phyloP scores from a whole-genome alignment of 2,888 invertebrate genomes.

The Clunio marinus region DNA sequence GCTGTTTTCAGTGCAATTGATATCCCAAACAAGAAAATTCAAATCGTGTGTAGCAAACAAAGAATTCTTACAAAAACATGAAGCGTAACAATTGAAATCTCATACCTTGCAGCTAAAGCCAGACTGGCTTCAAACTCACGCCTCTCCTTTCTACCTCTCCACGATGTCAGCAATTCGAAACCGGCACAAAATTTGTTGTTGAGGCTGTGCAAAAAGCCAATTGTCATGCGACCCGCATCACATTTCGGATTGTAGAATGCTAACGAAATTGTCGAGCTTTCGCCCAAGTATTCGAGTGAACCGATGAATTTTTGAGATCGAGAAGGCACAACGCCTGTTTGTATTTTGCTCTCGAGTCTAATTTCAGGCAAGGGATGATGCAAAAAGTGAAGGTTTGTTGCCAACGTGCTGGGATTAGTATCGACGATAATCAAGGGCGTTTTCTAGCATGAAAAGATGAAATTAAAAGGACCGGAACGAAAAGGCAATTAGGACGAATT shows the following conservation, averaged over 20 bases:
- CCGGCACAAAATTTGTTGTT: conserved; percentile 47
- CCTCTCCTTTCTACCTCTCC: conserved; percentile 43
- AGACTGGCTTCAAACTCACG: conserved; percentile 42
- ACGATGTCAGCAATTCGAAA: conserved; percentile 47
- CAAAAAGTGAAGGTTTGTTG: conserved; percentile 47
- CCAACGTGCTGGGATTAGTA: conserved; percentile 48
- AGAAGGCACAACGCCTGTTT: conserved; percentile 40
- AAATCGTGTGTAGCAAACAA: background rate
- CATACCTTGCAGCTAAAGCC: conserved; percentile 46
- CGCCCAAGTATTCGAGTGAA: conserved; percentile 45
- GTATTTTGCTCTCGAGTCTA: conserved; percentile 46
- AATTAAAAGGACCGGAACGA: background rate
- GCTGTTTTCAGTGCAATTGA: conserved; percentile 18
- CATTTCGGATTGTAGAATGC: conserved; percentile 46
- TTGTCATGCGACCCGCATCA: conserved; percentile 46
- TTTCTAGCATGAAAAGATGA: conserved; percentile 43
- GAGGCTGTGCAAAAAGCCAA: conserved; percentile 48
- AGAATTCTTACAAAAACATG: conserved; percentile 3
- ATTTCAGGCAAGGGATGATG: conserved; percentile 45
- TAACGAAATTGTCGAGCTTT: conserved; percentile 46
- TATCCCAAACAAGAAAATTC: background rate
- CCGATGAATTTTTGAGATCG: conserved; percentile 43
- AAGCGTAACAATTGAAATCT: background rate
- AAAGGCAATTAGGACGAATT: conserved; percentile 6
- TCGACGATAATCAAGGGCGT: conserved; percentile 49